Conservation (phyloP, 2,888 invertebrate species). For the Phaonia tiefii region DNA sequence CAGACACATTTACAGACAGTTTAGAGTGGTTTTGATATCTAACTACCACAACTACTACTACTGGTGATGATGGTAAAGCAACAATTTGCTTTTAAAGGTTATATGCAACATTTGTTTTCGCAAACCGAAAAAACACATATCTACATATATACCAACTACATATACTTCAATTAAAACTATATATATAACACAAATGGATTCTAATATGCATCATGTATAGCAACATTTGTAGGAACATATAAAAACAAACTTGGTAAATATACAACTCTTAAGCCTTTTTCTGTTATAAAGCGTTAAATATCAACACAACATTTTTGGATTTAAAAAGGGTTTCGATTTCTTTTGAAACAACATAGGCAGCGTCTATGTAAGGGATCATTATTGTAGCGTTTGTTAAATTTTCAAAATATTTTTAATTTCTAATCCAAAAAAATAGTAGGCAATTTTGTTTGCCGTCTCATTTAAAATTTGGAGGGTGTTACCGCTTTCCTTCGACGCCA, state of each 20-base stretch:
- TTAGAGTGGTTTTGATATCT: constrained; percentile 63
- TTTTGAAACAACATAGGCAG: too few species aligned
- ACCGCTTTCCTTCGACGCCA: neutral
- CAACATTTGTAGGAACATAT: constrained; percentile 4
- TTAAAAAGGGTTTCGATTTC: neutral
- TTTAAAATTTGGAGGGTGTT: constrained; percentile 24
- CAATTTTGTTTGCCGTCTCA: too few species aligned
- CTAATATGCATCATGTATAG: constrained; percentile 28
- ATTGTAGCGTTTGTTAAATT: too few species aligned
- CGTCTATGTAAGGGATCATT: constrained; percentile 15
- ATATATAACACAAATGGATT: constrained; percentile 52
- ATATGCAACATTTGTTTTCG: constrained; percentile 61
- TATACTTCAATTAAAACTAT: neutral
- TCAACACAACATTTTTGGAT: constrained; percentile 27
- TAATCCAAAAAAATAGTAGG: too few species aligned
- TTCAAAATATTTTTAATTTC: too few species aligned
- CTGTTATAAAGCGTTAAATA: constrained; percentile 35
- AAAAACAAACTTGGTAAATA: constrained; percentile 26
- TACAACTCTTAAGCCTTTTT: neutral
- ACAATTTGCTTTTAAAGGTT: constrained; percentile 66
- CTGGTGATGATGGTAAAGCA: constrained; percentile 45
- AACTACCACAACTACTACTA: constrained; percentile 41
- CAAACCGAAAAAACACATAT: constrained; percentile 26
- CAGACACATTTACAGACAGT: constrained; percentile 67
- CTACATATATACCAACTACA: neutral